Base-by-base conservation (phyloP, 2,797 vertebrate species). In the Danionella dracula region DNA sequence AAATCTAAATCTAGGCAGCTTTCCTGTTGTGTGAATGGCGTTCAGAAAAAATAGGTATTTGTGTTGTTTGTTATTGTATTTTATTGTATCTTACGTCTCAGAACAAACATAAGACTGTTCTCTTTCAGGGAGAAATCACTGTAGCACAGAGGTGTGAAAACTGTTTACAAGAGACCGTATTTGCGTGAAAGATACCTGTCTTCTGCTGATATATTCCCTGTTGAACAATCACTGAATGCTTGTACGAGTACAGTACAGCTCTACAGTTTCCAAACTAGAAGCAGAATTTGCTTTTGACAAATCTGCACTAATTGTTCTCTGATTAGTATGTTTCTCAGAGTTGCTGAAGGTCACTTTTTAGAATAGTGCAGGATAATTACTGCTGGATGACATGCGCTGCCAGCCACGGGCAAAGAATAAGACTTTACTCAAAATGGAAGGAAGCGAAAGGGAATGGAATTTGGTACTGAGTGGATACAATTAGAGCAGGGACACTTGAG, bases 351-450 rank as follows among this genome's bases (percentile, higher is more conserved):
- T 66, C 50, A 70, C 62, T 63, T 31, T 64, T 48, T 35, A 19
- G 32, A 53, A 46, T 61, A 53, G 59, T 61, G 32, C 42, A 35
- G 61, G 23, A 37, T 72, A 65, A 69, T 72, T 72, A 61, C 60
- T 27, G 58, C 40, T 61, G 56, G 61, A 66, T 66, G 69, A 56
- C 59, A 68, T 40, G 59, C 44, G 50, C 49, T 53, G 51, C 55
- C 61, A 56, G 56, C 67, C 65, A 71, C 29, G 12, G 49, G 46
- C 20, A 61, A 41, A 2, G 59, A 23, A 37, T 20, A 57, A 56
- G 55, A 68, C 35, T 68, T 51, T 61, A 58, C 44, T 60, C 55
- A 19, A 65, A 35, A 69, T 65, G 49, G 45, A 69, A 68, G 38
- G 53, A 49, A 59, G 48, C 46, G 42, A 49, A 23, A 45, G 62